Conservation (phyloP, 2,888 invertebrate species). For the Toxonevra muliebris region DNA sequence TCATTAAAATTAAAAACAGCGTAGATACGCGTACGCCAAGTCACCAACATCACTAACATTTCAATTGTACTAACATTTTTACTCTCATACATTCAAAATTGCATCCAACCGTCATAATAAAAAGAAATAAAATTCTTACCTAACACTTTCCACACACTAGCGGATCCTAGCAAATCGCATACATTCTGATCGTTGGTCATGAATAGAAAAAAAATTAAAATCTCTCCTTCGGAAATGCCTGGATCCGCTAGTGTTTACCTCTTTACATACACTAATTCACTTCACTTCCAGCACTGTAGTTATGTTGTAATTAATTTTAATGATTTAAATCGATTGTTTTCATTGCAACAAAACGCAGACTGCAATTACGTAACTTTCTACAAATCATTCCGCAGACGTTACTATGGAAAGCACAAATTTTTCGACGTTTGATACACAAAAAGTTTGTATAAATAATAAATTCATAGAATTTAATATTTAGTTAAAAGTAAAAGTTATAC, state of each 20-base stretch:
- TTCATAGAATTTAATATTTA: no score
- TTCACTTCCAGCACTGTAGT: neutral
- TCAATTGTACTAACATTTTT: neutral
- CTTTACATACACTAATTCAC: neutral
- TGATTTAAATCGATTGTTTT: constrained; percentile 54
- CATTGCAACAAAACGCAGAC: constrained; percentile 32
- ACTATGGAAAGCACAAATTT: constrained; percentile 48
- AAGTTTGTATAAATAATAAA: constrained; percentile 48
- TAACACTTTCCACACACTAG: no score
- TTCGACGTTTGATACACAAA: constrained; percentile 50
- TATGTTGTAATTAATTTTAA: constrained; percentile 48
- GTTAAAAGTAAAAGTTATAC: no score
- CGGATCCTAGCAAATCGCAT: no score
- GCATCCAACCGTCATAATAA: constrained; percentile 17
- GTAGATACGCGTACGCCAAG: neutral
- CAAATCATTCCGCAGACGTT: constrained; percentile 43
- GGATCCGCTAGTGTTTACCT: no score
- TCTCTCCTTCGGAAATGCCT: no score
- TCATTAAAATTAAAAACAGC: neutral
- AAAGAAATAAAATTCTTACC: constrained; percentile 17
- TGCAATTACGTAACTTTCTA: constrained; percentile 43
- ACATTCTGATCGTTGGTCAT: no score
- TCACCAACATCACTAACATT: neutral
- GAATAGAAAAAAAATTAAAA: no score
- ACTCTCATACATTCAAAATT: neutral